Evolutionary conservation across 1,140 invertebrate genomes (phyloP).

Genomic region (Pteromalus puparum): DNA sequence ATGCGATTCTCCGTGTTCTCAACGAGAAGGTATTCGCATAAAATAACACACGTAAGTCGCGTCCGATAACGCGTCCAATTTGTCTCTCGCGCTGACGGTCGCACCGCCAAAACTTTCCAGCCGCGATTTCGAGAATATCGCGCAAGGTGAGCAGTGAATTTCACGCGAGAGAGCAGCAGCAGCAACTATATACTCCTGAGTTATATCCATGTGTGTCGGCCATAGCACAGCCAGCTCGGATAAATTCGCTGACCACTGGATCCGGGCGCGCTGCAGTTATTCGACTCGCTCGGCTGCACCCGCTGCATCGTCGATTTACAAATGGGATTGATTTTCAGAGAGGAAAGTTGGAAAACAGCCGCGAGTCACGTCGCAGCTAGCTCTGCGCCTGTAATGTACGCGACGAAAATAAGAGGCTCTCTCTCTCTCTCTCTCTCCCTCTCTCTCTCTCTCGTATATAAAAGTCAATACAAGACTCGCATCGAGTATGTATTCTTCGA

Average conservation of each 20-base stretch:
- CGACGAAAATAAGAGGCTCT: conserved; percentile 1
- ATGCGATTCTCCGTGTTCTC: no score
- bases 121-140: conserved; percentile 34
- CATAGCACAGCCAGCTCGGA: no score
- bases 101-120: conserved; percentile 26
- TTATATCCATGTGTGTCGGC: neutral
- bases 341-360: neutral
- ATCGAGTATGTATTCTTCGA: neutral
- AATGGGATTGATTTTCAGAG: neutral
- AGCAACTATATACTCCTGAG: neutral
- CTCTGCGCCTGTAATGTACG: no score
- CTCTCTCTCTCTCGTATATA: neutral
- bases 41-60: neutral
- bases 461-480: conserved; percentile 27
- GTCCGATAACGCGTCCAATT: conserved; percentile 47
- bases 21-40: no score
- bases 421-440: neutral
- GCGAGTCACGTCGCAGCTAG: neutral
- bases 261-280: neutral
- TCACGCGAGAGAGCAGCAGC: neutral
- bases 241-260: neutral
- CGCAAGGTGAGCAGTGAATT: conserved; percentile 15
- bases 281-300: neutral
- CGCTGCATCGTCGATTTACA: conserved; percentile 17
- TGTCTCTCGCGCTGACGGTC: conserved; percentile 22